phyloP scores from a whole-genome alignment of 2,113 vertebrate species.

The Lepus timidus region DNA sequence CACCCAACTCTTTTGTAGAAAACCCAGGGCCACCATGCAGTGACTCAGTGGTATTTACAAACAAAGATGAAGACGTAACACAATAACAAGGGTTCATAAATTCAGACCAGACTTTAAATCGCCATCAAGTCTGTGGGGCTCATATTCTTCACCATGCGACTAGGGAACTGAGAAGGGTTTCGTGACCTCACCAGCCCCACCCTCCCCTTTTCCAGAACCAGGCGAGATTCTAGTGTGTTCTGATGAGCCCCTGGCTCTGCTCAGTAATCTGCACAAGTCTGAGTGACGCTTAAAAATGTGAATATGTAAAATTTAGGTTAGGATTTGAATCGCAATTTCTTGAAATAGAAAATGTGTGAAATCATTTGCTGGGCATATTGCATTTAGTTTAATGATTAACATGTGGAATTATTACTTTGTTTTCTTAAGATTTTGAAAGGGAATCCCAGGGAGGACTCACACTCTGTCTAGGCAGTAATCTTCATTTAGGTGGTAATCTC shows the following conservation, averaged over 20 bases:
- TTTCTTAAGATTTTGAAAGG: conserved; percentile 42
- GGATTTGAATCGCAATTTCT: conserved; percentile 60
- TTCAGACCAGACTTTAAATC: conserved; percentile 9
- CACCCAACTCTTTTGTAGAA: conserved; percentile 41
- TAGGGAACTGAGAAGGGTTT: neutral
- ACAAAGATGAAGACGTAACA: conserved; percentile 52
- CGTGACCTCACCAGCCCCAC: neutral
- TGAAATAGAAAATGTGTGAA: conserved; percentile 64
- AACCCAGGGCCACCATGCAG: conserved; percentile 33
- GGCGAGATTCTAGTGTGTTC: neutral
- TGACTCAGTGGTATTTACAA: conserved; percentile 30
- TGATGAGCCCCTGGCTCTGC: neutral
- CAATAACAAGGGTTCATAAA: conserved; percentile 22
- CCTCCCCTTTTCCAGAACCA: neutral
- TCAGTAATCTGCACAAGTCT: neutral
- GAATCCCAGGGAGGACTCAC: neutral
- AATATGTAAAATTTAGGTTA: conserved; percentile 49
- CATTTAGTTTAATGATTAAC: conserved; percentile 57
- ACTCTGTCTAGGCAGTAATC: neutral
- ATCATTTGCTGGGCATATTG: conserved; percentile 38
- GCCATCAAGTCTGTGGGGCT: fast-evolving
- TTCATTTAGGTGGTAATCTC: conserved; percentile 23
- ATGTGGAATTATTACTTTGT: conserved; percentile 48
- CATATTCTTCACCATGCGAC: neutral
- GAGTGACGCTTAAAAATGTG: neutral